These are phyloP conservation scores for Fabriciana adippe DNA, from an alignment of 2,888 invertebrate species.

Conservation along the genomic window DNA sequence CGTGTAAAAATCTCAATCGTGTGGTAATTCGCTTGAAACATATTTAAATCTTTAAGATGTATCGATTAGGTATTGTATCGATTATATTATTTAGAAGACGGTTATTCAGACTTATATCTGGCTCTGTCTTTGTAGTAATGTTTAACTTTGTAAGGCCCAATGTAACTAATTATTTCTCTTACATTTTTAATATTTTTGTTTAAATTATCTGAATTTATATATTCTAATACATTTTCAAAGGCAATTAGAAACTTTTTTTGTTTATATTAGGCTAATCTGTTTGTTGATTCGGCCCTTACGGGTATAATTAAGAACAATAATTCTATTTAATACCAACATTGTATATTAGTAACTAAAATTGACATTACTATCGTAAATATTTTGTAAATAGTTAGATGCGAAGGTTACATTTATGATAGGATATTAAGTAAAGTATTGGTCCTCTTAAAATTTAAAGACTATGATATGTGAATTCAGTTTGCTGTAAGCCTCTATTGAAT, in stretches of 20 bases:
- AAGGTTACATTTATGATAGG: constrained; percentile 22
- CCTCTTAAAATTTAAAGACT: background rate
- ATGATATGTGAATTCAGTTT: background rate
- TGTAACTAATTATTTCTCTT: background rate
- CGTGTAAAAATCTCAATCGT: constrained; percentile 9
- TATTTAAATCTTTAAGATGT: constrained; percentile 23
- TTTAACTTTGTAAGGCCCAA: constrained; percentile 7
- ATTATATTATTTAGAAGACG: constrained; percentile 18
- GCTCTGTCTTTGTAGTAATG: constrained; percentile 12
- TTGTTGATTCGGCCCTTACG: constrained; percentile 2
- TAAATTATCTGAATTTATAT: background rate
- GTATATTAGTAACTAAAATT: constrained; percentile 10
- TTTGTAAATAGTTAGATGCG: constrained; percentile 21
- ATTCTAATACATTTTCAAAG: background rate
- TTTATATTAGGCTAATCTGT: background rate
- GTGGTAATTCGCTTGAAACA: constrained; percentile 8
- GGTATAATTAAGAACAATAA: constrained; percentile 12
- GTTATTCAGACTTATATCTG: constrained; percentile 10
- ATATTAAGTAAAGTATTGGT: background rate
- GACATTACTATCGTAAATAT: constrained; percentile 15
- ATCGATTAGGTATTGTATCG: constrained; percentile 24
- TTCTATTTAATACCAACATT: constrained; percentile 3
- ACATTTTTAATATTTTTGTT: background rate
- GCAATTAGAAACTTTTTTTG: background rate
- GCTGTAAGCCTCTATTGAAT: no score